A percentile compares a stretch with the other conserved stretches of the same genome.
Conservation (phyloP, 2,113 vertebrate genomes). For the Suncus etruscus region DNA sequence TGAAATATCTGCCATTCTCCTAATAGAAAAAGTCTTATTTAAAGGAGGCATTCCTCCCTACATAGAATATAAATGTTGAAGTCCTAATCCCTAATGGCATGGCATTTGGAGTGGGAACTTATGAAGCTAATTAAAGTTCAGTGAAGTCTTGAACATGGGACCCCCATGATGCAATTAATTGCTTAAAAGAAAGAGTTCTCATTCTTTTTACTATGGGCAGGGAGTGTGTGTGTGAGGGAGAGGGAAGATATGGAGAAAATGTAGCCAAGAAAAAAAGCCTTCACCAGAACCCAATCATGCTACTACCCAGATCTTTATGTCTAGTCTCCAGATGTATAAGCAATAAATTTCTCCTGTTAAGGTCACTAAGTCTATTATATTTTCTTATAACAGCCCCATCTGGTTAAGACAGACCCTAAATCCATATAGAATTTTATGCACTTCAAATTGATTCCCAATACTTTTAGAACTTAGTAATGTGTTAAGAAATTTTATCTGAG, state of each 20-base stretch:
- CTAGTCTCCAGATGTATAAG: not conserved
- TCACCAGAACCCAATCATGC: not conserved
- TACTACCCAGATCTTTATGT: not conserved
- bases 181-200: not conserved
- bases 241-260: not conserved
- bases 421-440: not conserved
- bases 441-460: not conserved
- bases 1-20: conserved; percentile 2
- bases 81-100: not conserved
- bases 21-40: conserved; percentile 46
- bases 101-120: not conserved
- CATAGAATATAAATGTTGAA: not conserved
- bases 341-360: not conserved
- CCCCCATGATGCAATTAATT: not conserved
- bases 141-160: not conserved
- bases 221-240: too few species aligned
- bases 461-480: conserved; percentile 29
- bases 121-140: not conserved
- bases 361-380: not conserved
- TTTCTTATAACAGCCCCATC: not conserved
- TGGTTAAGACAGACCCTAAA: not conserved
- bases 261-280: too few species aligned
- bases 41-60: not conserved
- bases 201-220: not conserved
- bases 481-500: not conserved